Conservation (phyloP, 2,888 invertebrate genomes). For the Phaedon cochleariae region DNA sequence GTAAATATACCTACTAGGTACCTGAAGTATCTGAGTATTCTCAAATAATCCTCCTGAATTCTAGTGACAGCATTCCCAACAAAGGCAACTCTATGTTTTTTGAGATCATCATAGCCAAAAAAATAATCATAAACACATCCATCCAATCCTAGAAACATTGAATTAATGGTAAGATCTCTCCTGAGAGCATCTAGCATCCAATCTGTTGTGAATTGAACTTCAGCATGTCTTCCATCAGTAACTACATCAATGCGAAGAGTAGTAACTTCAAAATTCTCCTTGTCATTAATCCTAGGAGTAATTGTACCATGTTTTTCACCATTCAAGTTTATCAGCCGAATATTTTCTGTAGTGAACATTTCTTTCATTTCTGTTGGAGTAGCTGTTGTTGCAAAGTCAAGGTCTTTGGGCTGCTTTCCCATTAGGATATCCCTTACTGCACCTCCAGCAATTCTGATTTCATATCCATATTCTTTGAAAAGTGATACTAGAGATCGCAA, state of each 20-base stretch:
- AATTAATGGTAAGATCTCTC: constrained; percentile 97
- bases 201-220: constrained; percentile 92
- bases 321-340: constrained; percentile 91
- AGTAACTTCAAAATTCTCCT: constrained; percentile 93
- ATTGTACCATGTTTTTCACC: constrained; percentile 97
- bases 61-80: constrained; percentile 88
- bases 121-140: constrained; percentile 97
- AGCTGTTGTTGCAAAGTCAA: constrained; percentile 98
- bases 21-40: constrained; percentile 89
- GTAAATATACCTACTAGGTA: too few relatives aligned
- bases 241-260: constrained; percentile 90
- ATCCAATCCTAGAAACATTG: constrained; percentile 94
- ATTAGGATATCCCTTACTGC: constrained; percentile 91
- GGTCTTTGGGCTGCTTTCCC: constrained; percentile 82
- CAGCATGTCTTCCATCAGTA: constrained; percentile 95
- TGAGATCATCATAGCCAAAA: constrained; percentile 90
- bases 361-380: constrained; percentile 96
- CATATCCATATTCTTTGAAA: constrained; percentile 83
- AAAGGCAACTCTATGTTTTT: constrained; percentile 81
- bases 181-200: constrained; percentile 95
- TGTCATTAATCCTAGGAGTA: constrained; percentile 92
- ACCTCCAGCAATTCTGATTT: constrained; percentile 95
- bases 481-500: constrained; percentile 73
- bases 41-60: constrained; percentile 94
- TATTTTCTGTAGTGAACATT: constrained; percentile 84